These are phyloP conservation scores for Oreamnos americanus DNA, from an alignment of 2,113 vertebrate species.

Conservation along the genomic window DNA sequence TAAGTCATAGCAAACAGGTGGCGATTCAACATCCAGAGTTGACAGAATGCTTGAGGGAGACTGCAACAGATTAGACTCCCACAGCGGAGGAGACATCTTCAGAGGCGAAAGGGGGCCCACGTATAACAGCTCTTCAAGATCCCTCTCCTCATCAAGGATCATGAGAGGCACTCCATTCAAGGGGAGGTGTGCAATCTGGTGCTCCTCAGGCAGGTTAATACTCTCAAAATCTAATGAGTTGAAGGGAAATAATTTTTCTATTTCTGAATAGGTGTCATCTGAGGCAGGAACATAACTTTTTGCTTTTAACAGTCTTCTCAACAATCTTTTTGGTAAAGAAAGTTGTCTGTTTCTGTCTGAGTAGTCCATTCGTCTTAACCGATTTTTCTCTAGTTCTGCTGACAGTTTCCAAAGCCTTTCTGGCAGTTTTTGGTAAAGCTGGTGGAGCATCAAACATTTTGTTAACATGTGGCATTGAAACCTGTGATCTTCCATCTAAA, in stretches of 20 bases:
- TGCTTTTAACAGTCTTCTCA: background rate
- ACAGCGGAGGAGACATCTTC: background rate
- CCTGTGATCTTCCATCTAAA: conserved; percentile 64
- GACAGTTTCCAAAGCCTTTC: conserved; percentile 82
- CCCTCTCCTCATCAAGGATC: background rate
- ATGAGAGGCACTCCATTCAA: background rate
- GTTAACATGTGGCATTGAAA: conserved; percentile 69
- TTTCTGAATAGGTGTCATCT: background rate
- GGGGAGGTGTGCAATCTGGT: background rate
- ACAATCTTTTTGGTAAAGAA: conserved; percentile 70
- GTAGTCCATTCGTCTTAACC: background rate
- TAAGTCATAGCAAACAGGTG: background rate
- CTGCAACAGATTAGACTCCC: background rate
- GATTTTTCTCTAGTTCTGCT: conserved; percentile 69
- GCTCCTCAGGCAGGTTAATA: background rate
- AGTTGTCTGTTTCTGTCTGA: conserved; percentile 60
- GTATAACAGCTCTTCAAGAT: background rate
- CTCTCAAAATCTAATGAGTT: background rate
- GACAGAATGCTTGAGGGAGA: background rate
- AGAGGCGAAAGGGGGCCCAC: background rate
- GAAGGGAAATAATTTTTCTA: background rate
- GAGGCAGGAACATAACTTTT: background rate
- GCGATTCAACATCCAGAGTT: background rate
- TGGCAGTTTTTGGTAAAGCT: conserved; percentile 54
- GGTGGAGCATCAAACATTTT: conserved; percentile 63